A percentile compares a stretch with the other conserved stretches of the same genome.
Conservation (phyloP, 2,113 vertebrate genomes). For the Zosterops lateralis region DNA sequence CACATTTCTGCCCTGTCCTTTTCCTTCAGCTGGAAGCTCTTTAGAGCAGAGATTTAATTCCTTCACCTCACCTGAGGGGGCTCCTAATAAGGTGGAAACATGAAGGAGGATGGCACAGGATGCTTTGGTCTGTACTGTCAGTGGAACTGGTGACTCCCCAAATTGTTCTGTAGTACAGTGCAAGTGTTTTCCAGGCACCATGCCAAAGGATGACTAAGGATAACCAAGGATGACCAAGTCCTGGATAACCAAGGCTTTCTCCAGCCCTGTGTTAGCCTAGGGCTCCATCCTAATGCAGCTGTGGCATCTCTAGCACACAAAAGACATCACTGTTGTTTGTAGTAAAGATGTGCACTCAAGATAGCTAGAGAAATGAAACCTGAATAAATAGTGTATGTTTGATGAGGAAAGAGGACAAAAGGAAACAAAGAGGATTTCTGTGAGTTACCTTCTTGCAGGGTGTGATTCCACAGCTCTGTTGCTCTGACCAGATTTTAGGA, state of each 20-base stretch:
- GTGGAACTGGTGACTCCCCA: background rate
- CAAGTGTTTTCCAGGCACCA: background rate
- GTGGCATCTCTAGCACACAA: background rate
- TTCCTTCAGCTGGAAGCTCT: background rate
- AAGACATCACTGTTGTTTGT: background rate
- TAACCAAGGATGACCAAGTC: too few species aligned
- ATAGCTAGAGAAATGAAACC: background rate
- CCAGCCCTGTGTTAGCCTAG: background rate
- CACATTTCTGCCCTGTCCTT: background rate
- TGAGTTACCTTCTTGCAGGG: background rate
- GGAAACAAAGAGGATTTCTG: background rate
- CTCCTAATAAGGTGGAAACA: background rate
- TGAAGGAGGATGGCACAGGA: background rate
- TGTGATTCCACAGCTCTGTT: background rate
- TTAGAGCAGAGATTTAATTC: background rate
- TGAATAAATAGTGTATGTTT: background rate
- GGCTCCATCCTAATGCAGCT: fast-evolving
- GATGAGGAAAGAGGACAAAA: background rate
- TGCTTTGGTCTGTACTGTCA: background rate
- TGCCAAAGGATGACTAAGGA: background rate
- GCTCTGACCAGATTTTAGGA: background rate
- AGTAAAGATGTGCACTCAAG: background rate
- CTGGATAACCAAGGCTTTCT: background rate
- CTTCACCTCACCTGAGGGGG: background rate
- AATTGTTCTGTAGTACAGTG: background rate